Evolutionary conservation across 2,113 vertebrate species (phyloP).

Genomic region (Reinhardtius hippoglossoides): DNA sequence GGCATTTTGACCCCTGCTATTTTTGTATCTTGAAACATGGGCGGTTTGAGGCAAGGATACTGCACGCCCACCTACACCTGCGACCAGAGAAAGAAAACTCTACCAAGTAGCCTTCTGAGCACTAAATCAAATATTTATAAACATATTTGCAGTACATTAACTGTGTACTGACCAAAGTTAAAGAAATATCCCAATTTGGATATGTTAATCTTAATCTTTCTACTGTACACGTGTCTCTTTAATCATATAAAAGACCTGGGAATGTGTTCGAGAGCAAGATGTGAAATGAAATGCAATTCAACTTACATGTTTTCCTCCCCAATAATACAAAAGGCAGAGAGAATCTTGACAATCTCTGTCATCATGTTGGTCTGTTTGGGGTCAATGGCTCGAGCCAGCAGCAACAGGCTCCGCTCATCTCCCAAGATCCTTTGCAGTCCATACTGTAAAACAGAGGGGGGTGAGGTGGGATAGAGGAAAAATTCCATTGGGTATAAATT

Average conservation of each 20-base stretch:
- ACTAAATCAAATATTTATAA: too few species aligned
- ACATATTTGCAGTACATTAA: too few species aligned
- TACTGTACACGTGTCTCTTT: too few species aligned
- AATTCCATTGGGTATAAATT: constrained; percentile 57
- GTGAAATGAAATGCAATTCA: not conserved
- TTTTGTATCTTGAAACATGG: too few species aligned
- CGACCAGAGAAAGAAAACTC: too few species aligned
- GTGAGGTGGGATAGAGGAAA: constrained; percentile 7
- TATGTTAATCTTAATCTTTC: too few species aligned
- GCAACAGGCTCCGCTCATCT: constrained; percentile 91
- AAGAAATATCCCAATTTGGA: too few species aligned
- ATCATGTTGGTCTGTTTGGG: constrained; percentile 96
- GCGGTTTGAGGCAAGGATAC: too few species aligned
- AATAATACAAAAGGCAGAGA: constrained; percentile 95
- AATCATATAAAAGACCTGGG: not conserved
- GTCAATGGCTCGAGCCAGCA: constrained; percentile 93
- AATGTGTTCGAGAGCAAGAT: not conserved
- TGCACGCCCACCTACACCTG: too few species aligned
- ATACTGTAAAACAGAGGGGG: constrained; percentile 81
- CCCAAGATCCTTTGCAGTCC: constrained; percentile 94
- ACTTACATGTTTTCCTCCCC: constrained; percentile 96
- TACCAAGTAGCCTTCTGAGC: too few species aligned
- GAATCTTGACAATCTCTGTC: constrained; percentile 97
- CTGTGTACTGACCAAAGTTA: too few species aligned
- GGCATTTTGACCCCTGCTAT: too few species aligned